These are phyloP conservation scores for Cyclina sinensis DNA, from an alignment of 1,140 invertebrate species.

Conservation along the genomic window DNA sequence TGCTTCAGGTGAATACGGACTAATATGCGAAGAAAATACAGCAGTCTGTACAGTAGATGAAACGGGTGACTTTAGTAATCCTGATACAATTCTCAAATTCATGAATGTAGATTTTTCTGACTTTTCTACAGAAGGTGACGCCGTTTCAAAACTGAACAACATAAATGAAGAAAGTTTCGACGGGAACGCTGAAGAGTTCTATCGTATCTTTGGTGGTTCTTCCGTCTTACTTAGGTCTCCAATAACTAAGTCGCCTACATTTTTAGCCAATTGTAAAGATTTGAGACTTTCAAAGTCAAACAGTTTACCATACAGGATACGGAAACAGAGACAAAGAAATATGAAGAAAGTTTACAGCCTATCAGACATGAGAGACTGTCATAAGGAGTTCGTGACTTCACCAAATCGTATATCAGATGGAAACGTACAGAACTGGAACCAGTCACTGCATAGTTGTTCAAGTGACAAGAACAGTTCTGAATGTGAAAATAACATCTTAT, in stretches of 20 bases:
- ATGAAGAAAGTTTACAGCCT: background rate
- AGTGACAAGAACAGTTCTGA: background rate
- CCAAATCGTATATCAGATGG: background rate
- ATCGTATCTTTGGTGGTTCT: too few species aligned
- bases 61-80: background rate
- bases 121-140: background rate
- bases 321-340: background rate
- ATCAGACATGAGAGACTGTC: background rate
- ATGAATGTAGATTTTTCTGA: background rate
- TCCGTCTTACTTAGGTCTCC: background rate
- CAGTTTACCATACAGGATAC: slow-evolving; percentile 2
- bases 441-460: background rate
- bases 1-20: background rate
- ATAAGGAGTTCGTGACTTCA: background rate
- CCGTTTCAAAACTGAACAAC: background rate
- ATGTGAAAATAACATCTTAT: background rate
- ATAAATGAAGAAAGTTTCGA: background rate
- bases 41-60: background rate
- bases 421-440: background rate
- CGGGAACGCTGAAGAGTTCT: background rate
- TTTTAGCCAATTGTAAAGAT: background rate
- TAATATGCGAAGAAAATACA: background rate
- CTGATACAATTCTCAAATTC: background rate
- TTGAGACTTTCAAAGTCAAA: background rate
- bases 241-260: background rate